Percentiles rank a stretch among this genome's conserved stretches.
phyloP scores from a whole-genome alignment of 2,888 invertebrate species.

The Dasypogon diadema region DNA sequence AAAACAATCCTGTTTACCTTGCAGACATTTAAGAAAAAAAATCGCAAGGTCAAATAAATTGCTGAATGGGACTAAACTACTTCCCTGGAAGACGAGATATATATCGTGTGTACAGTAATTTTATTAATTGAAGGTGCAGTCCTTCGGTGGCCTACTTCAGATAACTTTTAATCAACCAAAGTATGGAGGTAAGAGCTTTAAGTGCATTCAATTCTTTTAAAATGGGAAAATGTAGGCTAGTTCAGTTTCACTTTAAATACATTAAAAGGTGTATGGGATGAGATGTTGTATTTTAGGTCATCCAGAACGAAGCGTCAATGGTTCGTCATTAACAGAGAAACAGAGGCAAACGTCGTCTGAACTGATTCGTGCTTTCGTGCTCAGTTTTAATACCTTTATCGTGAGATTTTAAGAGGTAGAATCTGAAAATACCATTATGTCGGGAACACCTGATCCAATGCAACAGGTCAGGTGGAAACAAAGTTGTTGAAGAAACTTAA shows the following conservation, averaged over 20 bases:
- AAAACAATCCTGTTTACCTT: no score
- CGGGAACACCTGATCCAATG: slow-evolving; percentile 34
- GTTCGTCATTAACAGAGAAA: background rate
- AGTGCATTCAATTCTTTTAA: background rate
- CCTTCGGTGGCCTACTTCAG: background rate
- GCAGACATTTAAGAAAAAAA: no score
- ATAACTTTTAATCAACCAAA: background rate
- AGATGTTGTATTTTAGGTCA: background rate
- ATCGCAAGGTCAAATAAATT: no score
- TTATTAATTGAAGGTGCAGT: no score
- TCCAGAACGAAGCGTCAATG: background rate
- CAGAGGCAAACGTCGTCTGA: slow-evolving; percentile 5
- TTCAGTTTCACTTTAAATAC: background rate
- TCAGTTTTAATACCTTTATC: slow-evolving; percentile 7
- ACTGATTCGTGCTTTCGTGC: slow-evolving; percentile 29
- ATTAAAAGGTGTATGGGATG: background rate
- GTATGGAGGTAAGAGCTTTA: background rate
- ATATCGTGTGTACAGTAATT: no score
- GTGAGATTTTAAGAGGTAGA: background rate
- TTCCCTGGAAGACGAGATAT: no score
- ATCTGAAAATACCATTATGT: slow-evolving; percentile 17
- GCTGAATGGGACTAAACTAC: no score
- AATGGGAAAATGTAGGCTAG: background rate
- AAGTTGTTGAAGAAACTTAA: slow-evolving; percentile 49
- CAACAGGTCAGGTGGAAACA: slow-evolving; percentile 47